Percentiles rank a stretch among this genome's conserved stretches.
Conservation (phyloP, 2,888 invertebrate genomes). For the Meliscaeva auricollis region DNA sequence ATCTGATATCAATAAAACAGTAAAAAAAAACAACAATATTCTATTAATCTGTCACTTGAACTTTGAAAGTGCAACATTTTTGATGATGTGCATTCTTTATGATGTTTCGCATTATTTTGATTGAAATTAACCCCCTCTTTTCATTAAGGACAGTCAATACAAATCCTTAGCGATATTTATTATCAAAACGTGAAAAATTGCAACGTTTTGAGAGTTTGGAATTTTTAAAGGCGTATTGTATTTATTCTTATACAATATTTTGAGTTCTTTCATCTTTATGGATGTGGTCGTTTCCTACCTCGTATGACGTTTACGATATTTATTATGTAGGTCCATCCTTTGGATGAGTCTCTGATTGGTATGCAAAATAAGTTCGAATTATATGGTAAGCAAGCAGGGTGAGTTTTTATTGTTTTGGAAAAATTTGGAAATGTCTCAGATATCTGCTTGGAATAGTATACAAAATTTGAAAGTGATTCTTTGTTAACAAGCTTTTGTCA, state of each 20-base stretch:
- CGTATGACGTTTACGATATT: slow-evolving; percentile 22
- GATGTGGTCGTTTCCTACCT: background rate
- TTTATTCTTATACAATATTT: background rate
- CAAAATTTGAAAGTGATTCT: background rate
- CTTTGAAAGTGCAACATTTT: slow-evolving; percentile 20
- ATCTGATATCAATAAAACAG: background rate
- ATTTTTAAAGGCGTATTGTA: background rate
- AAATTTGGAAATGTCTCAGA: slow-evolving; percentile 43
- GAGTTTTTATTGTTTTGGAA: slow-evolving; percentile 50
- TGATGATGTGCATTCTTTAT: background rate
- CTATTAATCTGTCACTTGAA: slow-evolving; percentile 18
- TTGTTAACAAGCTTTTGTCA: background rate
- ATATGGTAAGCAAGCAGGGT: slow-evolving; percentile 25
- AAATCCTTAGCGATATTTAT: background rate
- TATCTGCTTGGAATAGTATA: background rate
- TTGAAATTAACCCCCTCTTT: background rate
- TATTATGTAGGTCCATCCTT: slow-evolving; percentile 24
- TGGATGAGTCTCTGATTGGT: slow-evolving; percentile 41
- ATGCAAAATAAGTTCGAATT: slow-evolving; percentile 31
- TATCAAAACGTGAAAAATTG: background rate
- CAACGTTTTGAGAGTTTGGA: background rate
- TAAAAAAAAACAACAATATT: background rate
- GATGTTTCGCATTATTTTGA: background rate
- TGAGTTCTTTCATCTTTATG: slow-evolving; percentile 4
- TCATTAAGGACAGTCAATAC: background rate